These are phyloP conservation scores for Cheilosia vulpina DNA, from an alignment of 2,888 invertebrate species.

Conservation along the genomic window DNA sequence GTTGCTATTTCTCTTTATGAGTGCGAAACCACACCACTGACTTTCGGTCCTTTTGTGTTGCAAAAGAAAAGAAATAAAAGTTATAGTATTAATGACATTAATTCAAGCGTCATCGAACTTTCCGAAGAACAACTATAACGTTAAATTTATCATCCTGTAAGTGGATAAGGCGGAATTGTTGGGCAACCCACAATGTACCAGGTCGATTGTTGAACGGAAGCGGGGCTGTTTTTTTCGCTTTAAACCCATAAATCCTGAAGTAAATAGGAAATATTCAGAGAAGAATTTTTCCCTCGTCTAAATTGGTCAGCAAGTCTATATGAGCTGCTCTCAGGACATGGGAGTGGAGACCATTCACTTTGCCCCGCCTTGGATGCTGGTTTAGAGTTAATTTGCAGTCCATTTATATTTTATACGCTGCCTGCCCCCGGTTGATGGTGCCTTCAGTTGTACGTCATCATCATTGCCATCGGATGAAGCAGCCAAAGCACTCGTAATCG, in stretches of 20 bases:
- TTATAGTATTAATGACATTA: slow-evolving; percentile 62
- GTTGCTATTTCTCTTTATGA: slow-evolving; percentile 24
- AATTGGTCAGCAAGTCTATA: slow-evolving; percentile 44
- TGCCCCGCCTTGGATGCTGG: slow-evolving; percentile 48
- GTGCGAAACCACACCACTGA: slow-evolving; percentile 26
- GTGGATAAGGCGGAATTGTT: slow-evolving; percentile 19
- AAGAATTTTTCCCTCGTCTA: slow-evolving; percentile 1
- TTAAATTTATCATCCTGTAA: slow-evolving; percentile 61
- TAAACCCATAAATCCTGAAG: slow-evolving; percentile 12
- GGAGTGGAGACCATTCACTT: slow-evolving; percentile 24
- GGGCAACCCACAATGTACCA: background rate
- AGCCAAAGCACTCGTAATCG: slow-evolving; percentile 51
- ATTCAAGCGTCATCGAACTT: slow-evolving; percentile 47
- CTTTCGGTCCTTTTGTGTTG: slow-evolving; percentile 15
- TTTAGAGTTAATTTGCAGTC: slow-evolving; percentile 62
- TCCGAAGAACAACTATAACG: slow-evolving; percentile 36
- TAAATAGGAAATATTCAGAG: slow-evolving; percentile 29
- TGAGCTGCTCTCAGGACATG: slow-evolving; percentile 10
- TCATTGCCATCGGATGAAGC: slow-evolving; percentile 17
- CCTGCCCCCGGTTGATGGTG: slow-evolving; percentile 21
- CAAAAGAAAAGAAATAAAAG: slow-evolving; percentile 11
- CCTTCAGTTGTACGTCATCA: slow-evolving; percentile 56
- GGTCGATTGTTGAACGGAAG: slow-evolving; percentile 16
- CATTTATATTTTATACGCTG: slow-evolving; percentile 62
- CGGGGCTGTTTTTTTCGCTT: background rate